A percentile compares a stretch with the other conserved stretches of the same genome.
Conservation (phyloP, 1,140 invertebrate genomes). For the Atopsyche davidsoni region DNA sequence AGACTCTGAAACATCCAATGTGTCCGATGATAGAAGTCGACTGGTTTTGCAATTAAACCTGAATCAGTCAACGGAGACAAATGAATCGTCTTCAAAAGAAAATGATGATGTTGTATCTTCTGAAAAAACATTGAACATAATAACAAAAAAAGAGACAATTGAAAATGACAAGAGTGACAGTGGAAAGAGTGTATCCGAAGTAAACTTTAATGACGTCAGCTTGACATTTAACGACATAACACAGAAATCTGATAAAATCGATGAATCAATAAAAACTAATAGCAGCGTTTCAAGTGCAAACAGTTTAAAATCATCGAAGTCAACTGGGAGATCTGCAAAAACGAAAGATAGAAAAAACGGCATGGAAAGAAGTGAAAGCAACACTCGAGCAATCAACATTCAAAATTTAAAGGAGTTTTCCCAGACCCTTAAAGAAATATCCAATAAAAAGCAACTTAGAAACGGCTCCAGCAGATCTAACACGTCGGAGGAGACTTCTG, state of each 20-base stretch:
- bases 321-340: too few relatives aligned
- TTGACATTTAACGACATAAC: background rate
- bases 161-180: constrained; percentile 9
- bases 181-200: constrained; percentile 13
- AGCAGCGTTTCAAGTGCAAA: too few relatives aligned
- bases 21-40: constrained; percentile 16
- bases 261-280: background rate
- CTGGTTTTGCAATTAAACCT: constrained; percentile 9
- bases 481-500: constrained; percentile 3
- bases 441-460: too few relatives aligned
- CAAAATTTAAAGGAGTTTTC: too few relatives aligned
- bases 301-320: too few relatives aligned
- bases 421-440: too few relatives aligned
- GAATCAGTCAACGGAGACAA: constrained; percentile 16
- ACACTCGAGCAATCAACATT: too few relatives aligned
- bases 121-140: constrained; percentile 2
- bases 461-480: constrained; percentile 11
- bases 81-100: constrained; percentile 15
- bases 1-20: constrained; percentile 16
- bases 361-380: too few relatives aligned
- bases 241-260: background rate
- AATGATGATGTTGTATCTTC: constrained; percentile 5
- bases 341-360: too few relatives aligned
- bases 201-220: background rate
- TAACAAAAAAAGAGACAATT: constrained; percentile 1